A percentile compares a stretch with the other conserved stretches of the same genome.
phyloP scores from a whole-genome alignment of 2,888 invertebrate genomes.

The Onchidella celtica region DNA sequence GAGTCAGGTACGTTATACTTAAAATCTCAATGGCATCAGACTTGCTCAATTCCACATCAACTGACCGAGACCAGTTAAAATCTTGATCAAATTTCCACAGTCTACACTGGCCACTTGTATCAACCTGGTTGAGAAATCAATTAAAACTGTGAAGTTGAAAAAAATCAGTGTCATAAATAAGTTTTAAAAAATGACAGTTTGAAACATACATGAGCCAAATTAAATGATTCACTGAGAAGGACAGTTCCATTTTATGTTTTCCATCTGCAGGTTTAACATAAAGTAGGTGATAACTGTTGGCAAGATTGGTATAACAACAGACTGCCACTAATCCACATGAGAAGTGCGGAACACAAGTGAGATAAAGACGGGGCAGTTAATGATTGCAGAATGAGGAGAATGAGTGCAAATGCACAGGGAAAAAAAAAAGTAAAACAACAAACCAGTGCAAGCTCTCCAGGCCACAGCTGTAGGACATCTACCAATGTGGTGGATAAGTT shows the following conservation, averaged over 20 bases:
- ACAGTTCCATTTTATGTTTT: background rate
- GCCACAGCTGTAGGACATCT: slow-evolving; percentile 18
- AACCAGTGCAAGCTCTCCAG: slow-evolving; percentile 27
- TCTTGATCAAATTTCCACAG: slow-evolving; percentile 62
- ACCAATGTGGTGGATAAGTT: slow-evolving; percentile 18
- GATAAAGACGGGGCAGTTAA: no score
- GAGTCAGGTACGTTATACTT: slow-evolving; percentile 59
- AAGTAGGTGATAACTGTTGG: no score
- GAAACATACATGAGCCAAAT: no score
- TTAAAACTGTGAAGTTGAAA: background rate
- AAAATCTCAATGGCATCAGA: slow-evolving; percentile 54
- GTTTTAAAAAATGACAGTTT: no score
- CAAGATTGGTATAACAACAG: no score
- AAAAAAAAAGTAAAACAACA: background rate
- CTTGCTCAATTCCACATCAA: slow-evolving; percentile 56
- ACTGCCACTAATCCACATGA: background rate
- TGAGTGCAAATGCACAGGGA: background rate
- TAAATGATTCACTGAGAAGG: background rate
- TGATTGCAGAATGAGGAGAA: no score
- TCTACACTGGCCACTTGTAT: slow-evolving; percentile 58
- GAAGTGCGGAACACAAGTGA: no score
- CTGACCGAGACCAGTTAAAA: slow-evolving; percentile 58
- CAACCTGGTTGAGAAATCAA: slow-evolving; percentile 52
- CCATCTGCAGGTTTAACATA: background rate
- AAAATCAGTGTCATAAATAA: background rate